Evolutionary conservation across 1,140 invertebrate species (phyloP).

Genomic region (Steinernema khuongi): DNA sequence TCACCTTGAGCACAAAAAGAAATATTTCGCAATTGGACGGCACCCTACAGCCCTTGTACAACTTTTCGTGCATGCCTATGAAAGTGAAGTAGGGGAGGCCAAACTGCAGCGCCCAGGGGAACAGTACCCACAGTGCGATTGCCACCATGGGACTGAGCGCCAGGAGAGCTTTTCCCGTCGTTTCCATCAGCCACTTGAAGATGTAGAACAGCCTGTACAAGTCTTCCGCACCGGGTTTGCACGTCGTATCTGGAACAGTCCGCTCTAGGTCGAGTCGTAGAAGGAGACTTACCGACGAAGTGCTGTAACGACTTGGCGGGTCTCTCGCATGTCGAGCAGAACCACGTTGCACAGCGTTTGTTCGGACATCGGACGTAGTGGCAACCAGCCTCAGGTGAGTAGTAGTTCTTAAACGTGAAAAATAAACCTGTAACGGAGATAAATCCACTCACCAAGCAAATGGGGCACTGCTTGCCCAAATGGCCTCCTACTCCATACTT

Average conservation of each 20-base stretch:
- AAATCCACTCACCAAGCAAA: background rate
- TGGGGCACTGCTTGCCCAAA: background rate
- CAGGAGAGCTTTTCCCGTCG: background rate
- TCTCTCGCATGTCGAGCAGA: slow-evolving; percentile 11
- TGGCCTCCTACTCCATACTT: background rate
- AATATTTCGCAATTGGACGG: no score
- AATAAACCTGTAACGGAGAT: background rate
- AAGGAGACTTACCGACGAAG: background rate
- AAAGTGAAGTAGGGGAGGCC: background rate
- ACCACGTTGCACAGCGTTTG: background rate
- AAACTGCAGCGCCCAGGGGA: background rate
- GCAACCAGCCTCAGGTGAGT: background rate
- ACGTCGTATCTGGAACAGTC: background rate
- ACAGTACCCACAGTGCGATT: background rate
- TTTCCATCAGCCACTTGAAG: background rate
- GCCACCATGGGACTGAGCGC: background rate
- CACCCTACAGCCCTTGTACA: background rate
- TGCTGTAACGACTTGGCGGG: background rate
- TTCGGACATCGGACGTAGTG: slow-evolving; percentile 15
- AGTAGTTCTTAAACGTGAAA: background rate
- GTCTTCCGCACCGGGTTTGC: background rate
- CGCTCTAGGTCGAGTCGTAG: background rate
- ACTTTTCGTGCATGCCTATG: background rate
- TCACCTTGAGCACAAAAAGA: no score
- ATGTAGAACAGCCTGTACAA: background rate